Percentiles rank a stretch among this genome's conserved stretches.
These are phyloP conservation scores for Crenichthys baileyi DNA, from an alignment of 2,797 vertebrate species.

Conservation along the genomic window DNA sequence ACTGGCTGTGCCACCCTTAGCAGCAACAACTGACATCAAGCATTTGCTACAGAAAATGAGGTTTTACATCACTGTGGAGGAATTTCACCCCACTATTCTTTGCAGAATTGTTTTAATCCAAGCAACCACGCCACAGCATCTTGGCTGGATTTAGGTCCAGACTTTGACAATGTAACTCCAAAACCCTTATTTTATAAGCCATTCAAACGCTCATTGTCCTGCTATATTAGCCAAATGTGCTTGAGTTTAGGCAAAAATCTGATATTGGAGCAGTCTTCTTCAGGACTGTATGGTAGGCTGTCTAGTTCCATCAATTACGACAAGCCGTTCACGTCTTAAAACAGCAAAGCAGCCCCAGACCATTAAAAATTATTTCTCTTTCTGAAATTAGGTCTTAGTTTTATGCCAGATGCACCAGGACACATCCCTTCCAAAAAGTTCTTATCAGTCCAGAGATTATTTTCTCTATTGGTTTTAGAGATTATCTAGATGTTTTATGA, in stretches of 20 bases:
- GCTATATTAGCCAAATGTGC: neutral
- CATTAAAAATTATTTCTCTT: neutral
- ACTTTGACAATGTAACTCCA: neutral
- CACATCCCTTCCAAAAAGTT: neutral
- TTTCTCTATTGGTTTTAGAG: neutral
- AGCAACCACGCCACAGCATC: neutral
- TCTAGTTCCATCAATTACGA: neutral
- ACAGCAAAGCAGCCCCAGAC: neutral
- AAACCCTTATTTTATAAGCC: neutral
- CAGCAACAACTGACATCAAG: neutral
- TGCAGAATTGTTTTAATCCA: neutral
- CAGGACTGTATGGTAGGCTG: neutral
- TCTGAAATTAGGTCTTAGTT: neutral
- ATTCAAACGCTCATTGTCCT: neutral
- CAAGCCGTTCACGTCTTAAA: neutral
- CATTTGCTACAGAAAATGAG: neutral
- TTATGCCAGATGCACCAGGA: neutral
- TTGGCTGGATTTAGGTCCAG: neutral
- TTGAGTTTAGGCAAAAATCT: neutral
- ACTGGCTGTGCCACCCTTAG: neutral
- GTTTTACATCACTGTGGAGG: neutral
- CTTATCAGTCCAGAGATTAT: neutral
- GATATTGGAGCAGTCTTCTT: neutral
- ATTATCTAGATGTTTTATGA: neutral
- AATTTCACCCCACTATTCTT: neutral